These are phyloP conservation scores for Acronicta leporina DNA, from an alignment of 2,888 invertebrate genomes.

Conservation along the genomic window DNA sequence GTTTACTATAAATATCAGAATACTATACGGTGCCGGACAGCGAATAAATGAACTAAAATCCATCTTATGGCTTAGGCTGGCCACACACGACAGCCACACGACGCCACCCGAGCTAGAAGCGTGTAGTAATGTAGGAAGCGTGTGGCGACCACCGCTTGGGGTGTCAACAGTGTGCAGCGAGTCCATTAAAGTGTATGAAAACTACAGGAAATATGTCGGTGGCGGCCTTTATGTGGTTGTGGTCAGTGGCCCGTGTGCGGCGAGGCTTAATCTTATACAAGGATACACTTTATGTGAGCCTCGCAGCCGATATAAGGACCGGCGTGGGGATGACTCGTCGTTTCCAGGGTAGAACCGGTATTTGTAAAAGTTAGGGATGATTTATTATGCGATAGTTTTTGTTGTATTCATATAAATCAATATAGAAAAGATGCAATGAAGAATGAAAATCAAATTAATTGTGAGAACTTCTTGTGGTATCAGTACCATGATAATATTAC, in stretches of 20 bases:
- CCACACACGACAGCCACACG: too few species aligned
- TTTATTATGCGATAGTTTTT: constrained; percentile 56
- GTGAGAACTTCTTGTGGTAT: too few species aligned
- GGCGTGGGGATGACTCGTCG: constrained; percentile 47
- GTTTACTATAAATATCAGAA: not conserved
- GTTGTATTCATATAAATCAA: constrained; percentile 56
- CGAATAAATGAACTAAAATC: constrained; percentile 45
- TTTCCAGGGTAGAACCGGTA: constrained; percentile 39
- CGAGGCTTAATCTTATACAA: too few species aligned
- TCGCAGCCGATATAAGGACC: constrained; percentile 26
- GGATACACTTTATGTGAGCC: constrained; percentile 47
- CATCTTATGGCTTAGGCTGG: constrained; percentile 30
- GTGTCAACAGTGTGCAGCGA: too few species aligned
- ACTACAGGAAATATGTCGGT: too few species aligned
- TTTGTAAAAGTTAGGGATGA: constrained; percentile 53
- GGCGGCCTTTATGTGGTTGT: too few species aligned
- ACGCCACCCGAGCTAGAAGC: too few species aligned
- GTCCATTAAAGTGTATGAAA: too few species aligned
- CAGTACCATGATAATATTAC: too few species aligned
- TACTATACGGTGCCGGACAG: constrained; percentile 18
- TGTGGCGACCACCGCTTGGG: too few species aligned
- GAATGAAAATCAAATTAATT: constrained; percentile 2
- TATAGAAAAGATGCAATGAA: not conserved
- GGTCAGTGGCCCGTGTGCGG: too few species aligned
- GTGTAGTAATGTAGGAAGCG: too few species aligned